phyloP scores from a whole-genome alignment of 2,113 vertebrate genomes.

The Piaya cayana region DNA sequence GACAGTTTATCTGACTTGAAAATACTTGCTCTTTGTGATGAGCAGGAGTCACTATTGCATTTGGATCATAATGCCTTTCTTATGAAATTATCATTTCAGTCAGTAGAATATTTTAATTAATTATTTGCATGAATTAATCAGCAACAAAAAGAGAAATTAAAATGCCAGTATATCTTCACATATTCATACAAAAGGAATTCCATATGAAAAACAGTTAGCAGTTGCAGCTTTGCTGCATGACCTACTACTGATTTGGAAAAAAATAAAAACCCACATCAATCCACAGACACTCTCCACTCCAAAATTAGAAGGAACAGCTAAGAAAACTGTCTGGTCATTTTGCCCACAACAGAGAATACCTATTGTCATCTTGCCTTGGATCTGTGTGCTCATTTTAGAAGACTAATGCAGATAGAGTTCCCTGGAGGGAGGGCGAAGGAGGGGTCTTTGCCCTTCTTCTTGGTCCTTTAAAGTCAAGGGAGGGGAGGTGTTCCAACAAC shows the following conservation, averaged over 20 bases:
- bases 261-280: background rate
- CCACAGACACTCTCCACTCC: rapidly evolving
- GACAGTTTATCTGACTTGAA: background rate
- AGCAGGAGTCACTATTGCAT: background rate
- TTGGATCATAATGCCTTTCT: background rate
- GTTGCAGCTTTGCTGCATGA: background rate
- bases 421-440: background rate
- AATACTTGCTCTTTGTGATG: background rate
- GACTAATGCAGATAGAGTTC: background rate
- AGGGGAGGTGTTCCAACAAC: background rate
- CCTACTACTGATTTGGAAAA: background rate
- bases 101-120: background rate
- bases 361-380: background rate
- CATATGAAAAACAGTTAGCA: background rate
- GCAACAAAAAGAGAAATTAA: background rate
- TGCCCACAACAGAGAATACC: background rate
- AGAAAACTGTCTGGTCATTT: background rate
- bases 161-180: background rate
- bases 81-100: background rate
- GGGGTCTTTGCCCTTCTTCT: background rate
- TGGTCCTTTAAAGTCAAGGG: background rate
- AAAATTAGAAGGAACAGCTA: background rate
- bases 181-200: background rate
- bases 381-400: background rate
- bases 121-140: background rate